A percentile compares a stretch with the other conserved stretches of the same genome.
Evolutionary conservation across 1,140 invertebrate genomes (phyloP).

Genomic region (Bombus picipes): DNA sequence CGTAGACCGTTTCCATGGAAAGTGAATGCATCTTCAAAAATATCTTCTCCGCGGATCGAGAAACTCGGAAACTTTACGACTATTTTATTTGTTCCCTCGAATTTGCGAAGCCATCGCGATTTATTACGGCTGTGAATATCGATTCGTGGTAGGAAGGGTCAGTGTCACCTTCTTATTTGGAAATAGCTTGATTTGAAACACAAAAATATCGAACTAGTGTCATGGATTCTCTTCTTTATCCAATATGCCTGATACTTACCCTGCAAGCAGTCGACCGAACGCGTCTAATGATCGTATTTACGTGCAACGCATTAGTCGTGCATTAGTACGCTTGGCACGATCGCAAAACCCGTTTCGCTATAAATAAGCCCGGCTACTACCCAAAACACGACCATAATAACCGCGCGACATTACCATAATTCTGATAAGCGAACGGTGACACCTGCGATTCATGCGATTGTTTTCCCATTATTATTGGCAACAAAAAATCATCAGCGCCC

Average conservation of each 20-base stretch:
- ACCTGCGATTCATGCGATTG: slow-evolving; percentile 64
- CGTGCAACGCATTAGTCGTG: slow-evolving; percentile 52
- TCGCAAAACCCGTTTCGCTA: slow-evolving; percentile 62
- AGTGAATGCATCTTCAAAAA: neutral
- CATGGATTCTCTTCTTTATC: neutral
- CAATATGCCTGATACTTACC: neutral
- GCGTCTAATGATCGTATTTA: slow-evolving; percentile 70
- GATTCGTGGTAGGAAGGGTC: neutral
- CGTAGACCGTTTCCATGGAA: neutral
- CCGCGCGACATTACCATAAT: slow-evolving; percentile 67
- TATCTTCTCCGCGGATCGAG: neutral
- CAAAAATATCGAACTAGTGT: neutral
- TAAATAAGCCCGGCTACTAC: slow-evolving; percentile 64
- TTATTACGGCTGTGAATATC: neutral
- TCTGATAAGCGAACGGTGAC: slow-evolving; percentile 65
- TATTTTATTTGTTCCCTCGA: slow-evolving; percentile 20
- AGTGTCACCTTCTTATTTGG: neutral
- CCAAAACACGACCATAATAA: slow-evolving; percentile 62
- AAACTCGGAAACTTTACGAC: neutral
- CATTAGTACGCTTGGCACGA: slow-evolving; percentile 61
- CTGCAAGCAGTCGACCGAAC: neutral
- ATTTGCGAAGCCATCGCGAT: neutral
- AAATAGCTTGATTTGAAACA: neutral
- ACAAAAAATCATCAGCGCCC: neutral
- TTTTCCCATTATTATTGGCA: slow-evolving; percentile 1